phyloP scores from a whole-genome alignment of 2,113 vertebrate genomes.

The Uria aalge region DNA sequence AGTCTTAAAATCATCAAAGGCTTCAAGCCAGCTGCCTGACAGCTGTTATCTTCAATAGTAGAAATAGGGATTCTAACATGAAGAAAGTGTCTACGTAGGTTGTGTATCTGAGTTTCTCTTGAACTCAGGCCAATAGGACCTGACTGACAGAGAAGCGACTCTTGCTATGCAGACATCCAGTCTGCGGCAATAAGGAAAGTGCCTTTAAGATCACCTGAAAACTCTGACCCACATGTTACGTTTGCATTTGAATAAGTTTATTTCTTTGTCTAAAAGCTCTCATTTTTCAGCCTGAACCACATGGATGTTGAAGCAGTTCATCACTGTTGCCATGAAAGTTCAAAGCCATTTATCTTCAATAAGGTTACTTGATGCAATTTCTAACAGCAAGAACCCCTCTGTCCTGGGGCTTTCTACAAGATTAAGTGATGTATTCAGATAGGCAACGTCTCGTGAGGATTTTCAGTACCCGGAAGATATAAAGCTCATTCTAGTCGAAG shows the following conservation, averaged over 20 bases:
- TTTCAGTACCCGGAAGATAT: not conserved
- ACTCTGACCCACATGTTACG: not conserved
- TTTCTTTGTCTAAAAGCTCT: constrained; percentile 31
- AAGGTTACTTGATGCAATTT: constrained; percentile 50
- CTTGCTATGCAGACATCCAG: not conserved
- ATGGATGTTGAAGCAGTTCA: constrained; percentile 17
- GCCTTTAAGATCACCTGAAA: not conserved
- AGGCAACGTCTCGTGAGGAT: constrained; percentile 1
- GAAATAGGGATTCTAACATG: not conserved
- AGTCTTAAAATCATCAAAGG: not conserved
- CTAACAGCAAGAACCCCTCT: not conserved
- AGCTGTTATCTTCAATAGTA: not conserved
- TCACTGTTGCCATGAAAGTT: constrained; percentile 58
- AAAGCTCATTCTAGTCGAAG: not conserved
- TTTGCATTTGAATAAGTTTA: constrained; percentile 43
- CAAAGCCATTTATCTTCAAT: constrained; percentile 58
- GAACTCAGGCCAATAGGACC: not conserved
- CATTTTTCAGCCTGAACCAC: not conserved
- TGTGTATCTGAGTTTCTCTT: not conserved
- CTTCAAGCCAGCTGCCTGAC: not conserved
- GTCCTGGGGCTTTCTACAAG: constrained; percentile 39
- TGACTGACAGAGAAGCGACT: not conserved
- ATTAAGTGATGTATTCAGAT: constrained; percentile 57
- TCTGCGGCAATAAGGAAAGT: not conserved
- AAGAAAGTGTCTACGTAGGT: not conserved